Conservation (phyloP, 2,888 invertebrate species). For the Brenthis daphne region DNA sequence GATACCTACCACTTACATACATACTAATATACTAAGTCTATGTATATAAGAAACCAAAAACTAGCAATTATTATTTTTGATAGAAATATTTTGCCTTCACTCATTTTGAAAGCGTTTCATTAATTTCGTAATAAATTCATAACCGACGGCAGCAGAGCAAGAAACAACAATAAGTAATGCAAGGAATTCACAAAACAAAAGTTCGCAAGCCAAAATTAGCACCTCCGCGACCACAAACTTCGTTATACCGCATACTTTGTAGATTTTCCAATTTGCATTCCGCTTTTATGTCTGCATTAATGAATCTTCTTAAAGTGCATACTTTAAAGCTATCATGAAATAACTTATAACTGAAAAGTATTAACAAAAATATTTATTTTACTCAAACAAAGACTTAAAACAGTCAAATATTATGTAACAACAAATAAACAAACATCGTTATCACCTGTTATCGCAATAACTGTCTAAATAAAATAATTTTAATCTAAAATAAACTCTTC, state of each 20-base stretch:
- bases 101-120: conserved; percentile 6
- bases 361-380: background rate
- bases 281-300: conserved; percentile 36
- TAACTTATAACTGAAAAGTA: conserved; percentile 7
- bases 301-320: conserved; percentile 32
- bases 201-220: conserved; percentile 40
- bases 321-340: conserved; percentile 23
- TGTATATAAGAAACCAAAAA: background rate
- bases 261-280: conserved; percentile 38
- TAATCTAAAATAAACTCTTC: too few relatives aligned
- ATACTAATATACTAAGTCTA: background rate
- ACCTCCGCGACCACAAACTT: conserved; percentile 39
- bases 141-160: conserved; percentile 26
- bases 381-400: background rate
- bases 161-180: conserved; percentile 31
- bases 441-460: too few relatives aligned
- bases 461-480: too few relatives aligned
- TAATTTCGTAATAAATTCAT: conserved; percentile 28
- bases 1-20: background rate
- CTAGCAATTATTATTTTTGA: background rate
- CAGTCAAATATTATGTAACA: background rate
- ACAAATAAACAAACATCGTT: too few relatives aligned
- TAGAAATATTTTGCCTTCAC: background rate
- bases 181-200: conserved; percentile 35
- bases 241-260: conserved; percentile 34